Base-by-base conservation (phyloP, 2,113 vertebrate genomes). In the Vulpes lagopus region DNA sequence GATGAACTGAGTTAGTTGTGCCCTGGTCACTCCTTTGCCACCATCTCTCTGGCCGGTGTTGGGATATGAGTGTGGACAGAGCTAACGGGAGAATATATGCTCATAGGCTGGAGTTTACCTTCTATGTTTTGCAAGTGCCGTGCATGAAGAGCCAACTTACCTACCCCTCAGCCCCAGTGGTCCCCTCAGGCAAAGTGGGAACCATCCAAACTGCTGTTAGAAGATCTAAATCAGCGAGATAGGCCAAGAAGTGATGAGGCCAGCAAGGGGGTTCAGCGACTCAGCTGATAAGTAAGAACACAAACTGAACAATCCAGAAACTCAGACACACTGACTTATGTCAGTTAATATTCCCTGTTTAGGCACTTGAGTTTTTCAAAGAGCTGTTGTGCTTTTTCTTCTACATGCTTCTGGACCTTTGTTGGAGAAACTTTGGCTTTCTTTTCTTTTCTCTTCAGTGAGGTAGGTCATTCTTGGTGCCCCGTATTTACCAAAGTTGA, bases 21-120 rank as follows among this genome's bases (percentile, higher is more conserved):
- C 78, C 3, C 0, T 0, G 3, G 30, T 78, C 20, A 20, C 25
- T 22, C 23, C 17, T 0, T 81, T 22, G 17, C 83, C 5, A 32
- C 8, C 20, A 0, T 43, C 14, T 89, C 60, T 74, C n/a, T 78
- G 53, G 14, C 67, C 59, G 25, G 5, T 35, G 8, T 3, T 59
- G 91, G 74, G 38, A 23, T 8, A 11, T 51, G 43, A 11, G 11
- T 62, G 71, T 49, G 57, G 16, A 49, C 53, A 69, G 71, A 80
- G 22, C 59, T 81, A 5, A 49, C 4, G 12, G 81, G 43, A 84
- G 30, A 65, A 9, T 11, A 5, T 17, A 8, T 38, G n/a, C 30
- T 12, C 8, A 23, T 51, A 27, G 38, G n/a, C 43, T 89, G 17
- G 14, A 27, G 11, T 49, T 25, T 8, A 5, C 59, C 49, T 57